phyloP scores from a whole-genome alignment of 2,113 vertebrate species.

The Chaetops frenatus region DNA sequence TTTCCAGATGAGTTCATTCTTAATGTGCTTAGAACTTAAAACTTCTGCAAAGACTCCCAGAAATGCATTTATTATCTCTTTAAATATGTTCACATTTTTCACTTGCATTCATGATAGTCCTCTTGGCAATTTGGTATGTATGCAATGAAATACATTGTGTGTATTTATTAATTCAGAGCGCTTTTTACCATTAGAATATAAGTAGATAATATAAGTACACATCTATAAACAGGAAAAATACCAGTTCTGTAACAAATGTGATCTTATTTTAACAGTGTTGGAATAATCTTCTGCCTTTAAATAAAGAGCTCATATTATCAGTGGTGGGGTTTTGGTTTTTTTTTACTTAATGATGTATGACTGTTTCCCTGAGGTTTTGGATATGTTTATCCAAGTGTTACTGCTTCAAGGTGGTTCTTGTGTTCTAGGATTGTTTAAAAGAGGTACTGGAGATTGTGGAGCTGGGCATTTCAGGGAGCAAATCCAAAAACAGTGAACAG shows the following conservation, averaged over 20 bases:
- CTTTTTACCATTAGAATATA: neutral
- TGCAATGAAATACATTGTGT: neutral
- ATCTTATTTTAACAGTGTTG: neutral
- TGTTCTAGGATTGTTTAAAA: conserved; percentile 86
- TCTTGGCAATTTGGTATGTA: neutral
- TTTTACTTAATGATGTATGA: neutral
- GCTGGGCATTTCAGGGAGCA: conserved; percentile 93
- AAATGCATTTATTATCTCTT: neutral
- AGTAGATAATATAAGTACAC: neutral
- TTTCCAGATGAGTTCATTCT: neutral
- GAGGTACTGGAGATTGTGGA: conserved; percentile 96
- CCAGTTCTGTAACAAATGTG: neutral
- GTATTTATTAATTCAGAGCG: neutral
- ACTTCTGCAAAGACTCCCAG: neutral
- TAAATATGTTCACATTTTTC: neutral
- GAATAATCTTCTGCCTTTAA: neutral
- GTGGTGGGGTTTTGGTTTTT: neutral
- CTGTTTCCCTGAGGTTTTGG: neutral
- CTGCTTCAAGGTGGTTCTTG: neutral
- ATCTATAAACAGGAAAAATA: neutral
- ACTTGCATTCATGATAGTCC: neutral
- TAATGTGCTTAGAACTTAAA: neutral
- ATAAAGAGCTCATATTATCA: neutral
- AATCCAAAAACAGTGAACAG: conserved; percentile 86
- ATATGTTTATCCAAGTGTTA: neutral